These are phyloP conservation scores for Gymnopithys bicolor DNA, from an alignment of 2,797 vertebrate genomes.

Conservation along the genomic window DNA sequence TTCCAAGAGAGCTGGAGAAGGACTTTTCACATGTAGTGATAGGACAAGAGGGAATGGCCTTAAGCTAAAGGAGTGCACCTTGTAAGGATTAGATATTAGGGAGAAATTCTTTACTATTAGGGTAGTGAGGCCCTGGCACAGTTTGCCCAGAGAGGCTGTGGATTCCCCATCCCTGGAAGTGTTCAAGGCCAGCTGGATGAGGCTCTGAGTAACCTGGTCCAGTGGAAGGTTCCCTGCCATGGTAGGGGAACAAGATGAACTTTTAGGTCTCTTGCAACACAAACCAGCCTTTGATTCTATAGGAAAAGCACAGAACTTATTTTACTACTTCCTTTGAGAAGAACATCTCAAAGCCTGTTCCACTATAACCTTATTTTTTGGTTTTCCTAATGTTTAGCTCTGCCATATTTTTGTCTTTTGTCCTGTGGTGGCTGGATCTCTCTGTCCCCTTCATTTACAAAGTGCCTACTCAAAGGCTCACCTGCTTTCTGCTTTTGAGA, in stretches of 20 bases:
- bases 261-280: not conserved
- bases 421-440: not conserved
- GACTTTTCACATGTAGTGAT: not conserved
- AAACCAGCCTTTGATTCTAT: not conserved
- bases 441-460: not conserved
- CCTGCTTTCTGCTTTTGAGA: not conserved
- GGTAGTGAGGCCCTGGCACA: not conserved
- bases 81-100: not conserved
- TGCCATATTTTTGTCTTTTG: not conserved
- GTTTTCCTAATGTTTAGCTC: not conserved
- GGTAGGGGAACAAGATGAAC: not conserved
- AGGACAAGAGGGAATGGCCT: not conserved
- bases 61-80: not conserved
- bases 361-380: not conserved
- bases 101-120: not conserved
- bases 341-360: not conserved
- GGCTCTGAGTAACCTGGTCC: not conserved
- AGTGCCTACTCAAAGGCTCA: not conserved
- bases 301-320: not conserved
- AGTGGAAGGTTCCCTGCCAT: not conserved
- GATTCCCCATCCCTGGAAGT: not conserved
- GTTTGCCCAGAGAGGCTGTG: not conserved
- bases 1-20: not conserved
- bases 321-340: conserved; percentile 21
- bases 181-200: not conserved